Evolutionary conservation across 2,888 invertebrate species (phyloP).

Genomic region (Pandemis heparana): DNA sequence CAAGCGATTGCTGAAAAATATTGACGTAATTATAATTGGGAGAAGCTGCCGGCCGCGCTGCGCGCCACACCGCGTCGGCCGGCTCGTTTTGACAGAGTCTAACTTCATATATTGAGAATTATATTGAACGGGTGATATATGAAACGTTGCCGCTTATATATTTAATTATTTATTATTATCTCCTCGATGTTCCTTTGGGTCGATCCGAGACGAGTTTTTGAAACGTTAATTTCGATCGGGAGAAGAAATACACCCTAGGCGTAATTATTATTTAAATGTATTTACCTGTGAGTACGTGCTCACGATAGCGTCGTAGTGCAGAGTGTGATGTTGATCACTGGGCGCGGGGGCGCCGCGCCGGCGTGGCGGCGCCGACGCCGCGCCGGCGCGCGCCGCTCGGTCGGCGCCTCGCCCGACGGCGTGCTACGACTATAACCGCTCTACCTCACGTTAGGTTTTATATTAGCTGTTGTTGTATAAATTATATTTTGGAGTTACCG

Average conservation of each 20-base stretch:
- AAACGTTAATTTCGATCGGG: constrained; percentile 84
- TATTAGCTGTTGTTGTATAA: constrained; percentile 83
- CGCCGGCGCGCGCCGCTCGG: constrained; percentile 31
- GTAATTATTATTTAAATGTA: constrained; percentile 82
- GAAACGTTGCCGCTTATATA: constrained; percentile 85
- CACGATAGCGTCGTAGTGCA: constrained; percentile 79
- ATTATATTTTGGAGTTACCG: constrained; percentile 83
- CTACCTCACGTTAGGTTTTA: constrained; percentile 82
- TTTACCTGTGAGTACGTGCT: constrained; percentile 75
- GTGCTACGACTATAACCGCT: constrained; percentile 71
- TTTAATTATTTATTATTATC: constrained; percentile 83
- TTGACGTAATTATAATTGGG: constrained; percentile 80
- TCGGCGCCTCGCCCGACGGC: constrained; percentile 42
- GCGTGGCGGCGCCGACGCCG: constrained; percentile 44
- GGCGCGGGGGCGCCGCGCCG: constrained; percentile 49
- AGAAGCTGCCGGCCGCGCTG: constrained; percentile 77
- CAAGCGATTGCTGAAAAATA: constrained; percentile 91
- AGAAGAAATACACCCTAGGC: constrained; percentile 85
- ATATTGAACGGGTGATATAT: constrained; percentile 86
- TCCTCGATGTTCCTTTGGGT: constrained; percentile 83
- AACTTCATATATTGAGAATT: constrained; percentile 85
- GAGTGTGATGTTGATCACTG: constrained; percentile 83
- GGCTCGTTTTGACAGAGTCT: constrained; percentile 77
- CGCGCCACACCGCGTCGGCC: constrained; percentile 76
- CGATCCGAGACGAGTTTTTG: constrained; percentile 84